phyloP scores from a whole-genome alignment of 1,140 invertebrate genomes.

The Ylistrum balloti region DNA sequence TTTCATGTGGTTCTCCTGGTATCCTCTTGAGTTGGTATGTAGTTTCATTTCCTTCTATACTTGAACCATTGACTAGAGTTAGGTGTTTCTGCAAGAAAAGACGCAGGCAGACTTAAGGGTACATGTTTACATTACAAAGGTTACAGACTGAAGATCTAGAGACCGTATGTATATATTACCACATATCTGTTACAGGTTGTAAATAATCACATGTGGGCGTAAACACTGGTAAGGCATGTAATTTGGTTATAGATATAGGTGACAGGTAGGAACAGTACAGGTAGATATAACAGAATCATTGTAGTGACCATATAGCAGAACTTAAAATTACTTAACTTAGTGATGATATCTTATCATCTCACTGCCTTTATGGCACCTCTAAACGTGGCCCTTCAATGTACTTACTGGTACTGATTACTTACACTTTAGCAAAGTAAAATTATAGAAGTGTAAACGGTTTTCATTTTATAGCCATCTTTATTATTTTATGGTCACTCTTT shows the following conservation, averaged over 20 bases:
- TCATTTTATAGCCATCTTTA: no score
- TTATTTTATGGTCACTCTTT: no score
- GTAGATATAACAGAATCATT: neutral
- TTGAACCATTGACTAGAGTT: constrained; percentile 45
- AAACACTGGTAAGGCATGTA: neutral
- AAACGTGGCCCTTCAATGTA: no score
- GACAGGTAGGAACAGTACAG: neutral
- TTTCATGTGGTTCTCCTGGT: constrained; percentile 30
- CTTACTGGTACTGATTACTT: no score
- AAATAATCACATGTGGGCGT: neutral
- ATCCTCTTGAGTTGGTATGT: constrained; percentile 1
- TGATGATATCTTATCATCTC: no score
- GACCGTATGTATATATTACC: neutral
- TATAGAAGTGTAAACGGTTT: no score
- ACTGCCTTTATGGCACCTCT: no score
- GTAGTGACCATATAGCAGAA: no score
- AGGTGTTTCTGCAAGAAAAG: constrained; percentile 32
- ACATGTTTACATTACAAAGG: neutral
- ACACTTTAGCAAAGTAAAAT: no score
- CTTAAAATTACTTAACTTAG: no score
- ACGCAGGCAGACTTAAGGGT: neutral
- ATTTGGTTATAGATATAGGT: neutral
- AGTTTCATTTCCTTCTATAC: constrained; percentile 46
- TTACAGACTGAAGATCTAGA: neutral
- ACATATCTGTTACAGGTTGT: neutral